Conservation (phyloP, 2,113 vertebrate species). For the Hyla sarda region DNA sequence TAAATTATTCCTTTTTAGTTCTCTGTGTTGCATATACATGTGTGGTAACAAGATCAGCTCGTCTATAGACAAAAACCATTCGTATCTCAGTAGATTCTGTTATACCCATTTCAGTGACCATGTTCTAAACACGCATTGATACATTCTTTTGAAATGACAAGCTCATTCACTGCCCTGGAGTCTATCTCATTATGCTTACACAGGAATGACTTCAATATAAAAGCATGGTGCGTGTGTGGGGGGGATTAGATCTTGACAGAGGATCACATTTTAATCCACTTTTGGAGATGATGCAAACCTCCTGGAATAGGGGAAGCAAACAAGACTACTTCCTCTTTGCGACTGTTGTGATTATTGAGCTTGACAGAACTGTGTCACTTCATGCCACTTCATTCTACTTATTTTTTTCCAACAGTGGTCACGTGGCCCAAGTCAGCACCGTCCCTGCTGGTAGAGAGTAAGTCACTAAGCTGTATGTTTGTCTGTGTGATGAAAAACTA, state of each 20-base stretch:
- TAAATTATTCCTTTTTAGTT: no score
- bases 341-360: not conserved
- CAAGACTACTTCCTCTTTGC: not conserved
- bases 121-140: no score
- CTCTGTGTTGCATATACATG: not conserved
- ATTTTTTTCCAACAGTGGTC: constrained; percentile 73
- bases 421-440: constrained; percentile 78
- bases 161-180: not conserved
- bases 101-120: not conserved
- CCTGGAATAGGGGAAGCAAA: not conserved
- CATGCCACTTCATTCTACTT: constrained; percentile 61
- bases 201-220: constrained; percentile 35
- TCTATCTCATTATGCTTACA: constrained; percentile 27
- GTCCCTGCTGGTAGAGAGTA: constrained; percentile 85
- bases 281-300: constrained; percentile 41
- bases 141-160: not conserved
- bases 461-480: constrained; percentile 66
- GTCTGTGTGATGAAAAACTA: not conserved
- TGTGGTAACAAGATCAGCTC: no score
- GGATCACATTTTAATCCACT: constrained; percentile 51
- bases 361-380: constrained; percentile 11
- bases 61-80: not conserved
- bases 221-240: not conserved
- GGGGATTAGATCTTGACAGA: constrained; percentile 45
- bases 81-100: not conserved